Evolutionary conservation across 2,797 vertebrate genomes (phyloP).

Genomic region (Erpetoichthys calabaricus): DNA sequence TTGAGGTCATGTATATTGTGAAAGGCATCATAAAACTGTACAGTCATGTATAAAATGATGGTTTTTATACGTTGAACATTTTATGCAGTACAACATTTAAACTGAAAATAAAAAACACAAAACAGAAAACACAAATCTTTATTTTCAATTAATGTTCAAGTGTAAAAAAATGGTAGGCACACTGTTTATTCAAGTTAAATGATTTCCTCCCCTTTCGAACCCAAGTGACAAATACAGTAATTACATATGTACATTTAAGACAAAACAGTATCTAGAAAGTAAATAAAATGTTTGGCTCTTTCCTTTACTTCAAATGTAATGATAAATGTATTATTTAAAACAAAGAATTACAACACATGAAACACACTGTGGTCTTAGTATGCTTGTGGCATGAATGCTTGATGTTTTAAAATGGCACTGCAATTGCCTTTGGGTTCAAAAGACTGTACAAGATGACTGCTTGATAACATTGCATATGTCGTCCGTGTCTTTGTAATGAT

Average conservation of each 20-base stretch:
- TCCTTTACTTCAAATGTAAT: slow-evolving; percentile 5
- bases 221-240: slow-evolving; percentile 23
- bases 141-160: slow-evolving; percentile 27
- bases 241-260: slow-evolving; percentile 33
- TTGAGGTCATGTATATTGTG: neutral
- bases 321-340: too few species aligned
- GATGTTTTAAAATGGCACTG: too few species aligned
- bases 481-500: too few species aligned
- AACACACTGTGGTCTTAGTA: too few species aligned
- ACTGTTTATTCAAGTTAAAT: slow-evolving; percentile 19
- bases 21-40: neutral
- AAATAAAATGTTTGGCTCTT: neutral
- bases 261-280: slow-evolving; percentile 9
- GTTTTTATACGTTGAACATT: too few species aligned
- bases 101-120: slow-evolving; percentile 9
- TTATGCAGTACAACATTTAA: neutral
- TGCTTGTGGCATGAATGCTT: too few species aligned
- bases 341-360: too few species aligned
- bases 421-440: too few species aligned
- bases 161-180: slow-evolving; percentile 33
- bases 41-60: neutral
- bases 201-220: slow-evolving; percentile 4
- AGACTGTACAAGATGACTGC: too few species aligned
- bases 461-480: too few species aligned
- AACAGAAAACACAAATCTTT: slow-evolving; percentile 29